Evolutionary conservation across 2,888 invertebrate species (phyloP).

Genomic region (Xanthorhoe spadicearia): DNA sequence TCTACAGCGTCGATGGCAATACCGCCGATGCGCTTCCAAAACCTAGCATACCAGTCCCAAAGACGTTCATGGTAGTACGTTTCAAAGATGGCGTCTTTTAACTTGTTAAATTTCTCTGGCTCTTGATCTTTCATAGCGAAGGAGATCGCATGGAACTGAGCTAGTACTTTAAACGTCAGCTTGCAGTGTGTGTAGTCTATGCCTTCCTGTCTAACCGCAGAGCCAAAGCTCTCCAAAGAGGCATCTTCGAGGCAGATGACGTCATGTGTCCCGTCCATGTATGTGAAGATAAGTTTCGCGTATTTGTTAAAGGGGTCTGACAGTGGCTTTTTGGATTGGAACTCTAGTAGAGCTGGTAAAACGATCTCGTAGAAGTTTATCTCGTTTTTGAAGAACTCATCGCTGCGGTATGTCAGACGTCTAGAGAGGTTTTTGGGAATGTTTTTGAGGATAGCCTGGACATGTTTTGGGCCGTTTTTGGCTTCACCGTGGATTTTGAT

Average conservation of each 20-base stretch:
- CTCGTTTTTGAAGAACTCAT: constrained; percentile 89
- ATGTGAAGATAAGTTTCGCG: constrained; percentile 72
- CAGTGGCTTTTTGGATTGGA: constrained; percentile 66
- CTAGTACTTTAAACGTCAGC: constrained; percentile 79
- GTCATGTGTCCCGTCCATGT: constrained; percentile 82
- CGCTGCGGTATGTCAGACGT: constrained; percentile 86
- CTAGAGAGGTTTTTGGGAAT: constrained; percentile 87
- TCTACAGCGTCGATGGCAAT: constrained; percentile 87
- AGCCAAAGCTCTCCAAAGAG: constrained; percentile 69
- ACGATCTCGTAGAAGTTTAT: constrained; percentile 86
- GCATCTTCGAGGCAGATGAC: constrained; percentile 85
- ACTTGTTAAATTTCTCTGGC: constrained; percentile 74
- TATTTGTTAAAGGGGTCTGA: constrained; percentile 82
- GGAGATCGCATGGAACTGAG: constrained; percentile 85
- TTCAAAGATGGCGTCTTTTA: constrained; percentile 77
- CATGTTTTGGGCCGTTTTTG: constrained; percentile 54
- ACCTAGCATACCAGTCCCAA: constrained; percentile 84
- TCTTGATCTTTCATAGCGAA: constrained; percentile 85
- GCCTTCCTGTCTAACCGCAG: constrained; percentile 78
- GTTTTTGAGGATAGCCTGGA: constrained; percentile 87
- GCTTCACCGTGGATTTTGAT: constrained; percentile 82
- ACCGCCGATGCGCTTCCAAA: constrained; percentile 77
- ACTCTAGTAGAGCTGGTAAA: constrained; percentile 75
- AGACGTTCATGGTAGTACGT: constrained; percentile 83
- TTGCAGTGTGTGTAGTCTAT: constrained; percentile 80